A percentile compares a stretch with the other conserved stretches of the same genome.
Evolutionary conservation across 2,888 invertebrate species (phyloP).

Genomic region (Sabellastarte sp.): DNA sequence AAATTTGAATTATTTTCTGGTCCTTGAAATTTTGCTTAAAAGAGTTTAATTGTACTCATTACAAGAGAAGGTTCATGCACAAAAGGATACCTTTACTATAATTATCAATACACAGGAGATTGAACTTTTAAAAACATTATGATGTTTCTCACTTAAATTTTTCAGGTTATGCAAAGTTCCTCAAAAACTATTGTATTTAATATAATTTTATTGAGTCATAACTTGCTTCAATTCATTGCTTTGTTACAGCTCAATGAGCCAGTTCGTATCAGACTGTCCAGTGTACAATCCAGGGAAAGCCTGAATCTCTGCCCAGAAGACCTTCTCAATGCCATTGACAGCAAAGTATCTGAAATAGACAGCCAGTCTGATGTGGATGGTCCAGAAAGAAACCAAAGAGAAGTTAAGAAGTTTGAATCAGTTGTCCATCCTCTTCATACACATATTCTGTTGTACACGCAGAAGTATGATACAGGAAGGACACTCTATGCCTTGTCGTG

Average conservation of each 20-base stretch:
- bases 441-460: slow-evolving; percentile 76
- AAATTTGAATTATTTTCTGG: too few relatives aligned
- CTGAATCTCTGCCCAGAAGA: slow-evolving; percentile 36
- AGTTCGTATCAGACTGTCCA: not conserved
- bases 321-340: slow-evolving; percentile 39
- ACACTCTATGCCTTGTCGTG: slow-evolving; percentile 75
- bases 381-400: not conserved
- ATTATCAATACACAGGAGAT: too few relatives aligned
- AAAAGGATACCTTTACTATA: too few relatives aligned
- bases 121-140: too few relatives aligned
- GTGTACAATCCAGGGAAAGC: slow-evolving; percentile 27
- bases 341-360: slow-evolving; percentile 24
- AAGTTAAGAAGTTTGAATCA: slow-evolving; percentile 1
- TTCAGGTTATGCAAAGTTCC: too few relatives aligned
- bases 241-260: not conserved
- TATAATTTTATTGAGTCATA: not conserved
- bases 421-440: slow-evolving; percentile 75
- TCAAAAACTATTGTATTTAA: too few relatives aligned
- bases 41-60: too few relatives aligned
- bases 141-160: too few relatives aligned
- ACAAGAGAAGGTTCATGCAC: too few relatives aligned
- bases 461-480: slow-evolving; percentile 75
- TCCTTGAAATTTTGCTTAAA: too few relatives aligned
- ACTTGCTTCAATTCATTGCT: not conserved
- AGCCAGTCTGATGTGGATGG: slow-evolving; percentile 8